These are phyloP conservation scores for Chamaetylas fuelleborni DNA, from an alignment of 2,113 vertebrate genomes.

Conservation along the genomic window DNA sequence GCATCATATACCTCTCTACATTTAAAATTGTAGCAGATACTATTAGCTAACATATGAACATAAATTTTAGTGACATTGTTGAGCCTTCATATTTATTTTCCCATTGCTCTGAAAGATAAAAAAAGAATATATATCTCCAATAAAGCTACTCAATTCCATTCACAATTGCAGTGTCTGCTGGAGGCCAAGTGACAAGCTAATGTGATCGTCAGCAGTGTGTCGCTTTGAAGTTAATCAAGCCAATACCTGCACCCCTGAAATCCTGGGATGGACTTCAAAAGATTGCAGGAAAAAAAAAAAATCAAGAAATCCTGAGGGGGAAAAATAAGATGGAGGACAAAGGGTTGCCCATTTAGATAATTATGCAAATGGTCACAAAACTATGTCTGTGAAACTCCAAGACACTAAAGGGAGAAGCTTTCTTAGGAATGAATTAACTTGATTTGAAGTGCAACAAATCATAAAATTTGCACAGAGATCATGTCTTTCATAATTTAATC, in stretches of 20 bases:
- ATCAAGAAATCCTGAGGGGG: constrained; percentile 1
- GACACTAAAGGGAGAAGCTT: background rate
- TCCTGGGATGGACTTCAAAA: constrained; percentile 25
- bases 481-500: background rate
- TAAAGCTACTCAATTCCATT: background rate
- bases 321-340: constrained; percentile 53
- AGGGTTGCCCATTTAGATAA: constrained; percentile 24
- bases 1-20: background rate
- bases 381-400: background rate
- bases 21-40: background rate
- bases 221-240: constrained; percentile 46
- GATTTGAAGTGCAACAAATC: background rate
- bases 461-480: background rate
- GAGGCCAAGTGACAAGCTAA: constrained; percentile 42
- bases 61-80: background rate
- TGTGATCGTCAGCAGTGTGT: background rate
- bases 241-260: background rate
- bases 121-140: background rate
- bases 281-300: background rate
- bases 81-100: background rate
- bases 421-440: background rate
- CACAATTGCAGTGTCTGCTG: background rate
- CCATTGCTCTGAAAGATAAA: background rate
- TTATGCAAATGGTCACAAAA: constrained; percentile 60
- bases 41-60: background rate